Evolutionary conservation across 2,888 invertebrate genomes (phyloP).

Genomic region (Liposcelis brunnea): DNA sequence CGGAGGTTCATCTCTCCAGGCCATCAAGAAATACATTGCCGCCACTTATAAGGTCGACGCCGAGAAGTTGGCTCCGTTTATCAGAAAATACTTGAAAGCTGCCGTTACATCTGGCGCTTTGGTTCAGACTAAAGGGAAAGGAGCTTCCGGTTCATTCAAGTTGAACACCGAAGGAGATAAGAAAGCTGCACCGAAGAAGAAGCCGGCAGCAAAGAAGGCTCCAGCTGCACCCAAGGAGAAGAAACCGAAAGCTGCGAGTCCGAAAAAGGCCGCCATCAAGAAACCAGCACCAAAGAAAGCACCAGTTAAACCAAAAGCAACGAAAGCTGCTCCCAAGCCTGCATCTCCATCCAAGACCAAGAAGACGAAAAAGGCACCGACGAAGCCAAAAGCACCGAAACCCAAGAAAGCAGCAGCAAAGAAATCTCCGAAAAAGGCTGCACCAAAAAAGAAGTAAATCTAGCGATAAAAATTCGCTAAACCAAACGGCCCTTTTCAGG

Average conservation of each 20-base stretch:
- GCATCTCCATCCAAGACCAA: too few species aligned
- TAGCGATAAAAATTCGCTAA: neutral
- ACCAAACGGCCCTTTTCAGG: conserved; percentile 1
- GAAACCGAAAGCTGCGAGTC: conserved; percentile 13
- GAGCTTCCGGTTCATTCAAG: conserved; percentile 33
- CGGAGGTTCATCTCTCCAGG: conserved; percentile 37
- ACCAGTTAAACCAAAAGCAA: too few species aligned
- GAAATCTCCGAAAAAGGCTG: neutral
- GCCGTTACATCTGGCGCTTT: conserved; percentile 35
- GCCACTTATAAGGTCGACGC: conserved; percentile 39
- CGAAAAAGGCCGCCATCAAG: conserved; percentile 16
- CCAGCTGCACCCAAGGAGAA: conserved; percentile 16
- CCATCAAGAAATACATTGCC: conserved; percentile 45
- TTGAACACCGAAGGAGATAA: conserved; percentile 17
- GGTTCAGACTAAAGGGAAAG: conserved; percentile 37
- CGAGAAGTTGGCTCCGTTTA: conserved; percentile 37
- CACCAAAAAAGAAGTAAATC: too few species aligned
- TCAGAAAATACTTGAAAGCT: conserved; percentile 38
- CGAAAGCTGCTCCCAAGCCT: too few species aligned
- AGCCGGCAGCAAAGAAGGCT: conserved; percentile 12
- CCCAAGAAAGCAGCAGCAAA: conserved; percentile 21
- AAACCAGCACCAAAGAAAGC: conserved; percentile 15
- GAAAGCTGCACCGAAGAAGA: conserved; percentile 10
- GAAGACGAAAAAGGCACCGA: too few species aligned
- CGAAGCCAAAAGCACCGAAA: conserved; percentile 24